Percentiles rank a stretch among this genome's conserved stretches.
These are phyloP conservation scores for Neopipo cinnamomea DNA, from an alignment of 2,113 vertebrate genomes.

Conservation along the genomic window DNA sequence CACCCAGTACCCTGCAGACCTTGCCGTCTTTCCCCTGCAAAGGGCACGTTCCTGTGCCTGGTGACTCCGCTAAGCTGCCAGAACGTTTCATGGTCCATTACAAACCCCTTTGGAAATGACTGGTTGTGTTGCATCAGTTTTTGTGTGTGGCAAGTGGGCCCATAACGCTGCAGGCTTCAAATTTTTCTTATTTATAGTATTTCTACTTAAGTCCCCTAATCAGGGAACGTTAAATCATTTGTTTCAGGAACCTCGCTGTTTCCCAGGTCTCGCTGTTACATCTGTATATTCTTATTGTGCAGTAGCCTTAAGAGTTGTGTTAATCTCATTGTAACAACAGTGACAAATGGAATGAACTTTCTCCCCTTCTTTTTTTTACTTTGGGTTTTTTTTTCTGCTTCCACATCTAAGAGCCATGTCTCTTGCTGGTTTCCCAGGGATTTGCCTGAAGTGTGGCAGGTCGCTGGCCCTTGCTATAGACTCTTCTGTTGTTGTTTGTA, in stretches of 20 bases:
- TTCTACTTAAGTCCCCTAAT: constrained; percentile 32
- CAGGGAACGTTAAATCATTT: not conserved
- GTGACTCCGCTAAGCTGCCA: not conserved
- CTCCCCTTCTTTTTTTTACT: not conserved
- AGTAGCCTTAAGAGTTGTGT: constrained; percentile 64
- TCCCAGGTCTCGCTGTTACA: constrained; percentile 45
- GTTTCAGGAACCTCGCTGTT: constrained; percentile 27
- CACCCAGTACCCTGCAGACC: not conserved
- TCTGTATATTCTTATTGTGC: constrained; percentile 53
- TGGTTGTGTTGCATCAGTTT: constrained; percentile 31
- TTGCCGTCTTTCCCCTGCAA: not conserved
- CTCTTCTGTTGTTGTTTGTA: constrained; percentile 68
- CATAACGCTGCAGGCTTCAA: constrained; percentile 36
- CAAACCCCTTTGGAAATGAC: constrained; percentile 55
- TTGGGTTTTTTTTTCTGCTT: not conserved
- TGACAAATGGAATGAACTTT: constrained; percentile 46
- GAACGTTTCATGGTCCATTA: constrained; percentile 45
- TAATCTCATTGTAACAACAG: constrained; percentile 50
- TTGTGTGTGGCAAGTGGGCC: constrained; percentile 33
- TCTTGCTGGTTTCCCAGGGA: constrained; percentile 64
- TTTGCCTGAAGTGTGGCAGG: not conserved
- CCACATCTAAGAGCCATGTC: constrained; percentile 50
- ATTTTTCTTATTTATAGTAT: constrained; percentile 55
- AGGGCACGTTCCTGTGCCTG: not conserved
- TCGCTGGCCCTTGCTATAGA: constrained; percentile 17